Conservation (phyloP, 2,113 vertebrate species). For the Hepsetus odoe region DNA sequence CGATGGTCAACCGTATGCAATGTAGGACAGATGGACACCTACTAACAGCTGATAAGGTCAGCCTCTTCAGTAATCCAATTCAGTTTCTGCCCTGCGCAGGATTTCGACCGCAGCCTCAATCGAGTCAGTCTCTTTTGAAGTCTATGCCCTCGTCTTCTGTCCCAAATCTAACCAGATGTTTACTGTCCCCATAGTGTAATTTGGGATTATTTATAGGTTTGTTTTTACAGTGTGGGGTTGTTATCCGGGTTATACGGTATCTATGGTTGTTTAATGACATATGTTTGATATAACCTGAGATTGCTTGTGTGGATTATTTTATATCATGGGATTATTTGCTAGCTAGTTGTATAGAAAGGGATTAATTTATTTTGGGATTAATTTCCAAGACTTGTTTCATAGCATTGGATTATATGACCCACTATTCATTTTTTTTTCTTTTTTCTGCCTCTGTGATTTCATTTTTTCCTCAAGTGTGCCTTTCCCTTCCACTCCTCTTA, state of each 20-base stretch:
- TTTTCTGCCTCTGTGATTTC: neutral
- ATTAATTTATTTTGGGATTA: too few relatives aligned
- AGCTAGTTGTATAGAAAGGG: too few relatives aligned
- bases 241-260: too few relatives aligned
- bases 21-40: conserved; percentile 9
- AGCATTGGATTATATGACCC: too few relatives aligned
- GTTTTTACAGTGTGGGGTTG: too few relatives aligned
- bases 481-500: neutral
- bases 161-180: neutral
- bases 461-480: neutral
- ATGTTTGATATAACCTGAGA: too few relatives aligned
- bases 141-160: neutral
- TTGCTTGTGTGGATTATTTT: too few relatives aligned
- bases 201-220: too few relatives aligned
- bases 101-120: neutral
- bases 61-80: neutral
- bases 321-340: too few relatives aligned
- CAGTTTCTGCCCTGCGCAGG: neutral
- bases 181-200: too few relatives aligned
- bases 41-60: conserved; percentile 26
- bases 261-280: too few relatives aligned
- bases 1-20: neutral
- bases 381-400: too few relatives aligned
- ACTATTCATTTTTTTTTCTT: neutral
- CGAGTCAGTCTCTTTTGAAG: neutral